Conservation (phyloP, 2,797 vertebrate species). For the Crax fasciolata region DNA sequence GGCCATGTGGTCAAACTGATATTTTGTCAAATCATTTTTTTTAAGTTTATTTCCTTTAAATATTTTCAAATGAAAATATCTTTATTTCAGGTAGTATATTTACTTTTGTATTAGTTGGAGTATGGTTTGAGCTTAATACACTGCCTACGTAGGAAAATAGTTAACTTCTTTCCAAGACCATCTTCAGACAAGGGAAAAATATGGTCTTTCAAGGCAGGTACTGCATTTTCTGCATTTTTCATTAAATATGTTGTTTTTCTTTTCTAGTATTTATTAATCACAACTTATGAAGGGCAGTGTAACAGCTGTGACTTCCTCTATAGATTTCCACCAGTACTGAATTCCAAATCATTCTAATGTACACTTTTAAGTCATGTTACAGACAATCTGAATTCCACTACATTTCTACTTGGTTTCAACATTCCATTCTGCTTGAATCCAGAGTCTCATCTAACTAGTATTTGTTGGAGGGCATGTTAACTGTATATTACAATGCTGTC, state of each 20-base stretch:
- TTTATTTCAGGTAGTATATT: slow-evolving; percentile 70
- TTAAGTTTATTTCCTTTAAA: slow-evolving; percentile 65
- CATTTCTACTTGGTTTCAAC: slow-evolving; percentile 83
- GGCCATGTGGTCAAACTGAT: slow-evolving; percentile 48
- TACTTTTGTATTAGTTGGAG: slow-evolving; percentile 66
- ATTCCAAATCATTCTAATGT: slow-evolving; percentile 63
- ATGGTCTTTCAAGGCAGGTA: slow-evolving; percentile 68
- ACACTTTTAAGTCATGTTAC: slow-evolving; percentile 65
- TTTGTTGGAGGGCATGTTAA: slow-evolving; percentile 84
- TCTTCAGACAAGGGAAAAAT: slow-evolving; percentile 67
- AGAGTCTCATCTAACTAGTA: slow-evolving; percentile 79
- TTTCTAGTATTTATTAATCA: slow-evolving; percentile 75
- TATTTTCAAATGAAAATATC: slow-evolving; percentile 59
- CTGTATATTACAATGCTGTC: slow-evolving; percentile 89
- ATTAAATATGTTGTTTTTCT: slow-evolving; percentile 52
- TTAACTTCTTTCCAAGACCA: slow-evolving; percentile 40
- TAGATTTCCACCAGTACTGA: slow-evolving; percentile 72
- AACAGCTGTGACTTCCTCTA: slow-evolving; percentile 71
- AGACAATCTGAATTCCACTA: slow-evolving; percentile 84
- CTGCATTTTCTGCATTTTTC: slow-evolving; percentile 61
- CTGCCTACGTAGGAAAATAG: slow-evolving; percentile 43
- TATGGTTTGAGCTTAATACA: slow-evolving; percentile 56
- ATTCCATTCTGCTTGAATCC: slow-evolving; percentile 88
- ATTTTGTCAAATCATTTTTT: background rate
- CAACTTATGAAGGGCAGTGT: slow-evolving; percentile 65